phyloP scores from a whole-genome alignment of 1,140 invertebrate genomes.

The Pseudoatta argentina region DNA sequence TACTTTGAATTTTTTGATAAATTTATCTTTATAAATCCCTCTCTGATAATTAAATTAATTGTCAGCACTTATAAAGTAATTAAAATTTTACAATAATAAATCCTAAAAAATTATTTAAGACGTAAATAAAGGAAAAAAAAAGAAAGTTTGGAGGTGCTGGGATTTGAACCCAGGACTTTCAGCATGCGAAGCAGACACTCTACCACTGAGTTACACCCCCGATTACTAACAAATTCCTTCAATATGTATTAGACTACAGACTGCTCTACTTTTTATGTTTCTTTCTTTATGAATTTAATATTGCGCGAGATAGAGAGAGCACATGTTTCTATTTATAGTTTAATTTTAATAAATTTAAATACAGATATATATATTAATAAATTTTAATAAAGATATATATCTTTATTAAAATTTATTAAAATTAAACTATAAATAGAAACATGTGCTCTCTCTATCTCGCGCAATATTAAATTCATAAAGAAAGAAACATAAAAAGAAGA shows the following conservation, averaged over 20 bases:
- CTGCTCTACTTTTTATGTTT: not conserved
- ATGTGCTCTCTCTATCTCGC: not conserved
- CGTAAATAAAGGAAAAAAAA: slow-evolving; percentile 27
- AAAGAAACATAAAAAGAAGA: not conserved
- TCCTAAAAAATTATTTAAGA: not conserved
- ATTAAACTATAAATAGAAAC: not conserved
- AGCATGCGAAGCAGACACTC: slow-evolving; percentile 85
- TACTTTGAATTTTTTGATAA: not conserved
- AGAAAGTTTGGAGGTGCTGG: slow-evolving; percentile 81
- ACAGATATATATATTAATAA: too few relatives aligned
- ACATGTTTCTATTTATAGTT: not conserved
- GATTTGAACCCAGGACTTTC: slow-evolving; percentile 86
- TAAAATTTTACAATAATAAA: not conserved
- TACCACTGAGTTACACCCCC: slow-evolving; percentile 85
- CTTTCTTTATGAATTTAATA: not conserved
- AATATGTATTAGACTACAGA: not conserved
- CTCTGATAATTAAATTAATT: not conserved
- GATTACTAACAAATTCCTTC: not conserved
- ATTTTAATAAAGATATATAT: too few relatives aligned
- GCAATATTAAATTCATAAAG: not conserved
- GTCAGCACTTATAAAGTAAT: not conserved
- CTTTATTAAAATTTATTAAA: too few relatives aligned
- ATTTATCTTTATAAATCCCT: not conserved
- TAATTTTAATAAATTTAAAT: not conserved
- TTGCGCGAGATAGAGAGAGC: not conserved